Evolutionary conservation across 2,888 invertebrate genomes (phyloP).

Genomic region (Rotaria sp.): DNA sequence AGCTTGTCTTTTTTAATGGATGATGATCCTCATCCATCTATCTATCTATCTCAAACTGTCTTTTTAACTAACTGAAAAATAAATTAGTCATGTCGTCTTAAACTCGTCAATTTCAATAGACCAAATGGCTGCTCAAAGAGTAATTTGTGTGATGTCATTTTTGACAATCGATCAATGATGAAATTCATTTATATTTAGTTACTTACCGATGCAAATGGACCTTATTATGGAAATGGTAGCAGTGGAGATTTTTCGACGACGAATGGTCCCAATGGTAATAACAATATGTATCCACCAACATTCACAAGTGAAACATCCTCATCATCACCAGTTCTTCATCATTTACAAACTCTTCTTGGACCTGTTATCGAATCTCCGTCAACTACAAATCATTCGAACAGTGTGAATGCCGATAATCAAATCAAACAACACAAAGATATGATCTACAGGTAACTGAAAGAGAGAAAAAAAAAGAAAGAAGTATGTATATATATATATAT

Average conservation of each 20-base stretch:
- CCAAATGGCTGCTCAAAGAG: background rate
- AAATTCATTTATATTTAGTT: background rate
- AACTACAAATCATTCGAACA: background rate
- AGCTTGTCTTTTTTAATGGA: background rate
- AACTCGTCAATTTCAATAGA: slow-evolving; percentile 3
- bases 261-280: slow-evolving; percentile 2
- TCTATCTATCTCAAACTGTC: background rate
- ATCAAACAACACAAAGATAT: slow-evolving; percentile 26
- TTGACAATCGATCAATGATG: background rate
- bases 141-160: slow-evolving; percentile 8
- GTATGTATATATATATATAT: too few species aligned
- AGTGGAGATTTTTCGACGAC: background rate
- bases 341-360: background rate
- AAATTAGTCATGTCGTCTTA: slow-evolving; percentile 19
- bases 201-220: background rate
- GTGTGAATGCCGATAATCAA: slow-evolving; percentile 14
- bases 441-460: slow-evolving; percentile 12
- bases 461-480: background rate
- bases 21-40: background rate
- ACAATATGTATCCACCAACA: background rate
- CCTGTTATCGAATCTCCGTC: background rate
- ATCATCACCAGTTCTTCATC: background rate
- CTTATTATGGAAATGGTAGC: background rate
- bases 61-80: background rate
- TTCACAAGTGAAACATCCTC: background rate